Conservation (phyloP, 1,140 invertebrate genomes). For the Leptopilina boulardi region DNA sequence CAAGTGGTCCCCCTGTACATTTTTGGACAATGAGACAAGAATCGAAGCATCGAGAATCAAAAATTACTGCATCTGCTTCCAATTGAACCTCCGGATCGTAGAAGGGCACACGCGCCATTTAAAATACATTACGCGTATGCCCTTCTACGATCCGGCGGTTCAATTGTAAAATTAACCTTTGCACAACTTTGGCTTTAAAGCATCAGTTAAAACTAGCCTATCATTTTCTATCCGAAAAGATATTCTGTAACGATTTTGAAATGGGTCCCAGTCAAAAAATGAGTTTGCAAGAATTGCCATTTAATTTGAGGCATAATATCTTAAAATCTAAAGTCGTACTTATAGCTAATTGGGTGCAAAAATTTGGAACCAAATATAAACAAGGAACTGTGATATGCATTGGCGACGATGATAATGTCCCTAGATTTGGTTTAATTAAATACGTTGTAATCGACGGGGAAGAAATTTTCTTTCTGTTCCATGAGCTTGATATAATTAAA, state of each 20-base stretch:
- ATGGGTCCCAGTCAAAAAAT: not conserved
- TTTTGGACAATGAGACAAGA: slow-evolving; percentile 41
- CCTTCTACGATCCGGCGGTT: too few relatives aligned
- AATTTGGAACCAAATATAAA: slow-evolving; percentile 24
- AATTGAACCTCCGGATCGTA: too few relatives aligned
- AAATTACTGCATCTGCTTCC: slow-evolving; percentile 9
- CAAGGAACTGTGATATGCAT: slow-evolving; percentile 1
- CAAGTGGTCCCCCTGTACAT: slow-evolving; percentile 31
- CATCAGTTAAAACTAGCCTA: slow-evolving; percentile 15
- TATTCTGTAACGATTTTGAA: slow-evolving; percentile 17
- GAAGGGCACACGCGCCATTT: too few relatives aligned
- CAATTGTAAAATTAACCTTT: slow-evolving; percentile 36
- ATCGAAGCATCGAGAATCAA: slow-evolving; percentile 35
- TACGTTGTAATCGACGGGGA: not conserved
- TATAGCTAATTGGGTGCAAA: not conserved
- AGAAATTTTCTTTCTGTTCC: not conserved
- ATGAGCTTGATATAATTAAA: not conserved
- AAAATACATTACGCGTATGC: too few relatives aligned
- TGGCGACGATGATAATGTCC: slow-evolving; percentile 41
- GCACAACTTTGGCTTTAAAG: slow-evolving; percentile 20
- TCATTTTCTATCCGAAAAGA: not conserved
- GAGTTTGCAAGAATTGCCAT: not conserved
- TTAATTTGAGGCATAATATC: not conserved
- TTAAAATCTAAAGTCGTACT: not conserved
- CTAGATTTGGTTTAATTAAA: not conserved